These are phyloP conservation scores for Oxyscelio sp. DNA, from an alignment of 2,888 invertebrate genomes.

Conservation along the genomic window DNA sequence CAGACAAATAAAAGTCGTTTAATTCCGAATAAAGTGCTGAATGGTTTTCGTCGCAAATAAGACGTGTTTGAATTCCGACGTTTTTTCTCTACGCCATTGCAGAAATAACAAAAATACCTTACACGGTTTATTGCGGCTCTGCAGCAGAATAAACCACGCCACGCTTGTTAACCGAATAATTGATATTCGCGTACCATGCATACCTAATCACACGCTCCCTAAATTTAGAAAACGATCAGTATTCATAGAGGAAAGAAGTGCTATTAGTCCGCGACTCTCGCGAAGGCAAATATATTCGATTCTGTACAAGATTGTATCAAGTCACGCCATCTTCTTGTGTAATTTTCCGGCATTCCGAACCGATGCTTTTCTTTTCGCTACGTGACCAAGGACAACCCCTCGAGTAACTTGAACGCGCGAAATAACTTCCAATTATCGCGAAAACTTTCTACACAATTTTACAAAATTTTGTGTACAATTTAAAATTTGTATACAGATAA, in stretches of 20 bases:
- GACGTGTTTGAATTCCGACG: conserved; percentile 22
- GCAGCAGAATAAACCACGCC: conserved; percentile 13
- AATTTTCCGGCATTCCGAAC: conserved; percentile 47
- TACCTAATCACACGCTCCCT: conserved; percentile 20
- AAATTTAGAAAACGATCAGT: conserved; percentile 51
- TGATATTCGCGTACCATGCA: conserved; percentile 39
- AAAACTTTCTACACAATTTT: too few species aligned
- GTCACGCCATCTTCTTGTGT: conserved; percentile 59
- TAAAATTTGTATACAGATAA: too few species aligned
- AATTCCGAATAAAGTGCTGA: conserved; percentile 30
- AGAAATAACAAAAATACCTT: conserved; percentile 29
- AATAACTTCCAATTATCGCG: conserved; percentile 49
- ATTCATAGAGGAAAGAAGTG: conserved; percentile 43
- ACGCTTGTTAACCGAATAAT: conserved; percentile 53
- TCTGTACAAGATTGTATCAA: conserved; percentile 57
- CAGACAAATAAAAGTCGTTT: conserved; percentile 23
- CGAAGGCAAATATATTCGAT: conserved; percentile 60
- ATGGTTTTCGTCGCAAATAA: conserved; percentile 37
- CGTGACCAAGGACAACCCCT: conserved; percentile 54
- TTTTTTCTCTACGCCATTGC: background rate
- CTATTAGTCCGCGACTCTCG: conserved; percentile 30
- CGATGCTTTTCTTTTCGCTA: conserved; percentile 49
- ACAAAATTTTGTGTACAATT: too few species aligned
- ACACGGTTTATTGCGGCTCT: conserved; percentile 17
- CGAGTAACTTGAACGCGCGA: conserved; percentile 20